Conservation (phyloP, 1,140 invertebrate species). For the Drosophila setifemur region DNA sequence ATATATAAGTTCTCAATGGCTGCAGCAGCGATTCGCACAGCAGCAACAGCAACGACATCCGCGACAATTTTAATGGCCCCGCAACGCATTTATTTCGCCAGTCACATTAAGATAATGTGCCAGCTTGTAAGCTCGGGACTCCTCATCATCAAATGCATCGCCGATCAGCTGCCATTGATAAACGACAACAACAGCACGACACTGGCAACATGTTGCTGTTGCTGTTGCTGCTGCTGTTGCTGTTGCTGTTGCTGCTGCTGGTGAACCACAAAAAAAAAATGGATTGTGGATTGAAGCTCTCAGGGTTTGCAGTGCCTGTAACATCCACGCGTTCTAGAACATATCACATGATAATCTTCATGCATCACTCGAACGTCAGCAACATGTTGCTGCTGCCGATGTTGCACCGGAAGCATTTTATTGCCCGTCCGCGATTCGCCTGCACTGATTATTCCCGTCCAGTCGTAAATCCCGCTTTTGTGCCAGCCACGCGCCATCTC, state of each 20-base stretch:
- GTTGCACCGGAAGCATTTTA: slow-evolving; percentile 77
- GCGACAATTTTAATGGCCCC: slow-evolving; percentile 41
- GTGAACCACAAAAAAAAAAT: slow-evolving; percentile 69
- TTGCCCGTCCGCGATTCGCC: slow-evolving; percentile 70
- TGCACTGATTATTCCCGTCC: slow-evolving; percentile 68
- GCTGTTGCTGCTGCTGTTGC: slow-evolving; percentile 4
- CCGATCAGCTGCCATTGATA: slow-evolving; percentile 69
- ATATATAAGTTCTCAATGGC: slow-evolving; percentile 21
- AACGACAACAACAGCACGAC: slow-evolving; percentile 48
- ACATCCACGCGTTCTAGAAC: slow-evolving; percentile 66
- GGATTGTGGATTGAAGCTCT: slow-evolving; percentile 48
- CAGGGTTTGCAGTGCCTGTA: slow-evolving; percentile 14
- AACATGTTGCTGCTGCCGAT: slow-evolving; percentile 27
- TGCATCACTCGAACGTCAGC: slow-evolving; percentile 75
- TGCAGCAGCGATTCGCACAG: not conserved
- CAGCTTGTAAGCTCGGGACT: slow-evolving; percentile 60
- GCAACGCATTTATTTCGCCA: slow-evolving; percentile 69
- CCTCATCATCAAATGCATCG: slow-evolving; percentile 72
- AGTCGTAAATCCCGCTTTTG: slow-evolving; percentile 73
- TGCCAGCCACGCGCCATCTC: slow-evolving; percentile 67
- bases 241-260: not conserved
- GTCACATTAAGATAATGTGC: slow-evolving; percentile 79
- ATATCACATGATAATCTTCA: slow-evolving; percentile 80
- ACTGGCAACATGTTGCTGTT: slow-evolving; percentile 22
- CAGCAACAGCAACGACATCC: not conserved